Evolutionary conservation across 2,888 invertebrate genomes (phyloP).

Genomic region (Cheilosia urbana): DNA sequence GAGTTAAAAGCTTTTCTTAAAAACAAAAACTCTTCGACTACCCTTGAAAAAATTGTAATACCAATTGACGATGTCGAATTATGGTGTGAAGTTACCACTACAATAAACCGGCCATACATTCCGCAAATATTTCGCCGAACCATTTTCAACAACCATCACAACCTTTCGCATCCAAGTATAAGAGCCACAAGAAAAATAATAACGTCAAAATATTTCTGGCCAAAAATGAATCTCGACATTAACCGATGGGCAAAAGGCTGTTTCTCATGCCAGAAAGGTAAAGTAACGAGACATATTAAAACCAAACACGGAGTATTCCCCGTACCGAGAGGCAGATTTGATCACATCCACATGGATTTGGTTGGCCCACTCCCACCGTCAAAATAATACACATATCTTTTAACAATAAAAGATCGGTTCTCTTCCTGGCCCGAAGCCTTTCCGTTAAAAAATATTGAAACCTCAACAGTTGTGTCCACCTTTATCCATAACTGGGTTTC

Average conservation of each 20-base stretch:
- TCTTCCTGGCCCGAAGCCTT: too few species aligned
- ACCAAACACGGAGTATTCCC: neutral
- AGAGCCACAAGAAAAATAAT: too few species aligned
- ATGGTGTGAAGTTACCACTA: neutral
- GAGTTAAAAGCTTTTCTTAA: neutral
- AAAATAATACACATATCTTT: neutral
- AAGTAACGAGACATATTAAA: neutral
- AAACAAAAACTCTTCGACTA: neutral
- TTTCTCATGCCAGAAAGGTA: neutral
- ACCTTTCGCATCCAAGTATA: too few species aligned
- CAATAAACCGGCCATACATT: neutral
- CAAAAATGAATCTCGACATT: neutral
- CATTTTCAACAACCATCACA: neutral
- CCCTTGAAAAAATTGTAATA: neutral
- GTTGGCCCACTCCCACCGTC: neutral
- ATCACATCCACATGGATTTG: slow-evolving; percentile 6
- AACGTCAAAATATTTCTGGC: too few species aligned
- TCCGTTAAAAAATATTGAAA: too few species aligned
- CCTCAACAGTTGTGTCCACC: too few species aligned
- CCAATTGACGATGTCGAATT: neutral
- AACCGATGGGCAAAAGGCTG: neutral
- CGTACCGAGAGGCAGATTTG: neutral
- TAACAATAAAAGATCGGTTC: slow-evolving; percentile 5
- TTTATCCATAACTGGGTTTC: too few species aligned
- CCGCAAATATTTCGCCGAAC: neutral